phyloP scores from a whole-genome alignment of 2,113 vertebrate genomes.

The Petrocephalus zakoni region DNA sequence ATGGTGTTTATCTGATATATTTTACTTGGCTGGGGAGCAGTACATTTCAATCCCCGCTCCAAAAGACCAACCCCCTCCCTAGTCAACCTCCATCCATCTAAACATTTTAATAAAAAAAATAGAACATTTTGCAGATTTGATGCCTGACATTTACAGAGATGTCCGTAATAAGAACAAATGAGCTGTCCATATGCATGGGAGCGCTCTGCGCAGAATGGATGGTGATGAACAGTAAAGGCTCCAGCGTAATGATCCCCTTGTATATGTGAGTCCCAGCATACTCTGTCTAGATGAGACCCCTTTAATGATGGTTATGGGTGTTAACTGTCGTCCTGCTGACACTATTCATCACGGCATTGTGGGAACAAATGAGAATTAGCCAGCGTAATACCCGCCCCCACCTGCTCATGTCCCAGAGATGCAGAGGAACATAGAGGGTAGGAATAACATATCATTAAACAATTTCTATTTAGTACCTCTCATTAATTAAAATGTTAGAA shows the following conservation, averaged over 20 bases:
- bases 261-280: background rate
- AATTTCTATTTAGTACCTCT: conserved; percentile 29
- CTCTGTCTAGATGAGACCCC: conserved; percentile 16
- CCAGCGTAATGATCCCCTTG: conserved; percentile 1
- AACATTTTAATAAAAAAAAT: background rate
- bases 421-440: background rate
- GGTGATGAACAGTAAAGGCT: background rate
- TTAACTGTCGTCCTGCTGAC: conserved; percentile 14
- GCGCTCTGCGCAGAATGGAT: background rate
- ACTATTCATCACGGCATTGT: background rate
- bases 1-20: background rate
- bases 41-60: background rate
- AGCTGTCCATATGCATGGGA: conserved; percentile 12
- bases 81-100: background rate
- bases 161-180: conserved; percentile 8
- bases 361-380: conserved; percentile 15
- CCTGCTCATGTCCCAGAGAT: background rate
- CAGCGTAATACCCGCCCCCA: background rate
- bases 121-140: background rate
- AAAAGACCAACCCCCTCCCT: background rate
- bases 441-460: conserved; percentile 27
- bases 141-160: conserved; percentile 5
- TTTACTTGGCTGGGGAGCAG: background rate
- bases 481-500: conserved; percentile 19
- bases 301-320: conserved; percentile 18